Conservation (phyloP, 2,888 invertebrate genomes). For the Colostygia pectinataria region DNA sequence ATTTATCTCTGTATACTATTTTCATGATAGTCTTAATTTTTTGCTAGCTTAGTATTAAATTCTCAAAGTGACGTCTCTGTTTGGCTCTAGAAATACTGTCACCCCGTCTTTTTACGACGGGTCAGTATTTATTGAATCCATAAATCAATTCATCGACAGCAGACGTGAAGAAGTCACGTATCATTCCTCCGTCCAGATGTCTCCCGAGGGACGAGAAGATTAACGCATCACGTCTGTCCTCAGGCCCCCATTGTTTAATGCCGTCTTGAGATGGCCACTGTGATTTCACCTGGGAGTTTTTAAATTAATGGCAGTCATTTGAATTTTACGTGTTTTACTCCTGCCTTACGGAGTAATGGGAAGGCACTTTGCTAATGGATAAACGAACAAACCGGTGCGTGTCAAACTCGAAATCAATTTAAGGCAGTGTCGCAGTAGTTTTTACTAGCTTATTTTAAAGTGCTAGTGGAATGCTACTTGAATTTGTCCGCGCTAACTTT, state of each 20-base stretch:
- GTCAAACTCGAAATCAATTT: too few species aligned
- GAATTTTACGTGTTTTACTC: not conserved
- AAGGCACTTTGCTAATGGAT: not conserved
- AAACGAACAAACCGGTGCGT: too few species aligned
- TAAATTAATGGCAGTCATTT: slow-evolving; percentile 26
- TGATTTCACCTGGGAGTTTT: slow-evolving; percentile 48
- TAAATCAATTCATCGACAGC: slow-evolving; percentile 54
- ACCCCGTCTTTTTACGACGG: slow-evolving; percentile 25
- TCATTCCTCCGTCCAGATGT: slow-evolving; percentile 52
- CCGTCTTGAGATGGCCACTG: slow-evolving; percentile 56
- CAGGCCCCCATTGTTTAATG: slow-evolving; percentile 64
- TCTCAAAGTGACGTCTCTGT: not conserved
- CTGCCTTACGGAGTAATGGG: not conserved
- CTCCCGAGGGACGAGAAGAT: slow-evolving; percentile 71
- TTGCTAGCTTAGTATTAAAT: too few species aligned
- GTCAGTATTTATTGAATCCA: slow-evolving; percentile 30
- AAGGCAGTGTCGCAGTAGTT: too few species aligned
- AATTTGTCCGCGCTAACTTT: too few species aligned
- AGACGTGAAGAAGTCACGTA: slow-evolving; percentile 67
- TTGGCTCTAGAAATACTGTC: not conserved
- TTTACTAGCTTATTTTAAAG: too few species aligned
- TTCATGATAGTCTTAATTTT: too few species aligned
- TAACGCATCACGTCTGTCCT: slow-evolving; percentile 73
- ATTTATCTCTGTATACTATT: too few species aligned
- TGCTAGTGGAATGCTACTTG: too few species aligned